phyloP scores from a whole-genome alignment of 2,888 invertebrate species.

The Drosophila fungiperda region DNA sequence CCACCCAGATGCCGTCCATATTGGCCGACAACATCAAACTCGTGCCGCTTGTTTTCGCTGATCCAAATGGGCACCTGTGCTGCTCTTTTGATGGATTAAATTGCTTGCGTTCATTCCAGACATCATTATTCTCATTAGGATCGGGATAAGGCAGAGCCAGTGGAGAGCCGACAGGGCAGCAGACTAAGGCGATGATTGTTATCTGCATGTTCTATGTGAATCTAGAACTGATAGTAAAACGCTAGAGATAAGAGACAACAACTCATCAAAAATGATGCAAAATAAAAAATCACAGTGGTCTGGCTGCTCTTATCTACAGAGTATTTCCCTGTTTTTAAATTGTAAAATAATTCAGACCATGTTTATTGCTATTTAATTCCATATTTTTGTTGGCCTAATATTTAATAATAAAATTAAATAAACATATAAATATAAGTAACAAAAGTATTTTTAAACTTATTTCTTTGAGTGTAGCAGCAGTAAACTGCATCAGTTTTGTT shows the following conservation, averaged over 20 bases:
- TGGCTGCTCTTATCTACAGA: slow-evolving; percentile 26
- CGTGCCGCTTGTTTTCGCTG: slow-evolving; percentile 76
- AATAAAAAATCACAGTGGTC: background rate
- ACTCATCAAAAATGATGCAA: background rate
- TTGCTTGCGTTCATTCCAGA: slow-evolving; percentile 14
- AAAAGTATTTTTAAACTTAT: background rate
- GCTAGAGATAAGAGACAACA: background rate
- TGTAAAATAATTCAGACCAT: slow-evolving; percentile 4
- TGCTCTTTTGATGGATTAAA: slow-evolving; percentile 27
- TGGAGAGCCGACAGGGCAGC: slow-evolving; percentile 34
- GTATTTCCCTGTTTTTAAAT: slow-evolving; percentile 46
- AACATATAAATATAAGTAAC: background rate
- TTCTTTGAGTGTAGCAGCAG: slow-evolving; percentile 1
- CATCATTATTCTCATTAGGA: background rate
- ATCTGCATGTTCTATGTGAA: slow-evolving; percentile 36
- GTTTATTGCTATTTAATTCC: slow-evolving; percentile 8
- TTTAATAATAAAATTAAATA: background rate
- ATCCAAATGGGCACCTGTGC: slow-evolving; percentile 71
- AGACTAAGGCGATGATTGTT: slow-evolving; percentile 32
- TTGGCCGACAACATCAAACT: slow-evolving; percentile 64
- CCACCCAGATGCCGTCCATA: slow-evolving; percentile 81
- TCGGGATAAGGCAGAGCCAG: slow-evolving; percentile 32
- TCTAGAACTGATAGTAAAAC: slow-evolving; percentile 25
- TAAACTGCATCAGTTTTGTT: slow-evolving; percentile 25
- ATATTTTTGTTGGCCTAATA: background rate